Conservation (phyloP, 2,888 invertebrate genomes). For the Tenthredo livida region DNA sequence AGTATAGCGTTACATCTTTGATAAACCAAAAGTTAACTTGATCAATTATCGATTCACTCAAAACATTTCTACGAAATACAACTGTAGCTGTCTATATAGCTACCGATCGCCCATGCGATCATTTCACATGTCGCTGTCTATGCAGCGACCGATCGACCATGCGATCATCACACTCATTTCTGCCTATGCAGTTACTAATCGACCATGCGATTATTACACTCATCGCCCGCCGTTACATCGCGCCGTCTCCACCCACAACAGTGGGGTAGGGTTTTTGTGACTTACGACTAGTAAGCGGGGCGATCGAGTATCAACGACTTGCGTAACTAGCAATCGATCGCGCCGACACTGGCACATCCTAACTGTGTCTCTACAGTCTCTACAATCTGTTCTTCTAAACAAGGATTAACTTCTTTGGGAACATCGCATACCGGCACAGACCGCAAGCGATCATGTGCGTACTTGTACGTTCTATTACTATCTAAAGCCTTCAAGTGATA, state of each 20-base stretch:
- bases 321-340: background rate
- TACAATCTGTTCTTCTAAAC: background rate
- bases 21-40: no score
- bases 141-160: background rate
- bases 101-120: no score
- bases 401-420: background rate
- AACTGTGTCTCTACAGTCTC: background rate
- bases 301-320: background rate
- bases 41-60: no score
- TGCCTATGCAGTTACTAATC: background rate
- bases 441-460: constrained; percentile 52
- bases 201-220: background rate
- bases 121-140: no score
- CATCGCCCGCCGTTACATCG: constrained; percentile 22
- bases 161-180: background rate
- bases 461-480: constrained; percentile 52
- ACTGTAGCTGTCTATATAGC: no score
- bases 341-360: background rate
- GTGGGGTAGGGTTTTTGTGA: constrained; percentile 27
- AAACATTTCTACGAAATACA: no score
- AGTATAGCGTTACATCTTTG: no score
- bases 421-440: constrained; percentile 11
- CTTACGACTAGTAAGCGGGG: constrained; percentile 2
- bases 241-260: background rate
- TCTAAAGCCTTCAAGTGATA: constrained; percentile 45